Percentiles rank a stretch among this genome's conserved stretches.
These are phyloP conservation scores for Exocentrus adspersus DNA, from an alignment of 2,888 invertebrate species.

Conservation along the genomic window DNA sequence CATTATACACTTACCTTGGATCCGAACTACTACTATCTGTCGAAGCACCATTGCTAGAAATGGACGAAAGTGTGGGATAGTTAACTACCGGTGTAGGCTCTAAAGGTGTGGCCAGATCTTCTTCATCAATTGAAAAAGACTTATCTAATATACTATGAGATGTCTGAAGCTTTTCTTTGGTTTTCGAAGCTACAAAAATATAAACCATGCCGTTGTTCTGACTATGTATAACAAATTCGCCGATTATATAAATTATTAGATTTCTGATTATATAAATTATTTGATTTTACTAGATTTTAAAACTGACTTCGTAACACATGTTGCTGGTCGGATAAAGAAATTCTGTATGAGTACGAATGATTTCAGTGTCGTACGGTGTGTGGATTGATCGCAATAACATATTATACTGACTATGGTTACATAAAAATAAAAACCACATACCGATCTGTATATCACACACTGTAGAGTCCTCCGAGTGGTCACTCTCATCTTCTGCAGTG, in stretches of 20 bases:
- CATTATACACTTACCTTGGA: conserved; percentile 23
- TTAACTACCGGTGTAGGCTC: conserved; percentile 45
- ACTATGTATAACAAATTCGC: not conserved
- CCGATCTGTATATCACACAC: conserved; percentile 47
- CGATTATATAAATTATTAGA: no score
- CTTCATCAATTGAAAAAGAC: conserved; percentile 55
- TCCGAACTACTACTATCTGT: conserved; percentile 39
- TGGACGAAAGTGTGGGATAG: conserved; percentile 35
- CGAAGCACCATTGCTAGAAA: conserved; percentile 35
- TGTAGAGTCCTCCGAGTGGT: conserved; percentile 49
- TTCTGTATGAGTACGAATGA: no score
- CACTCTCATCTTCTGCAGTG: conserved; percentile 51
- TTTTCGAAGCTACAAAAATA: conserved; percentile 27
- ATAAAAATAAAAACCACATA: conserved; percentile 40
- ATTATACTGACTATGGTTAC: no score
- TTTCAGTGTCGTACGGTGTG: no score
- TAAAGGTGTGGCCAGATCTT: conserved; percentile 48
- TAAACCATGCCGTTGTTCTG: not conserved
- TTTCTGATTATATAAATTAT: no score
- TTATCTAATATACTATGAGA: conserved; percentile 48
- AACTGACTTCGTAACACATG: no score
- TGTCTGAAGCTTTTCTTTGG: conserved; percentile 35
- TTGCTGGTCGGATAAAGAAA: no score
- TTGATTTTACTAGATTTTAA: no score
- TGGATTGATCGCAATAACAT: no score